phyloP scores from a whole-genome alignment of 2,888 invertebrate genomes.

The Tipula unca region DNA sequence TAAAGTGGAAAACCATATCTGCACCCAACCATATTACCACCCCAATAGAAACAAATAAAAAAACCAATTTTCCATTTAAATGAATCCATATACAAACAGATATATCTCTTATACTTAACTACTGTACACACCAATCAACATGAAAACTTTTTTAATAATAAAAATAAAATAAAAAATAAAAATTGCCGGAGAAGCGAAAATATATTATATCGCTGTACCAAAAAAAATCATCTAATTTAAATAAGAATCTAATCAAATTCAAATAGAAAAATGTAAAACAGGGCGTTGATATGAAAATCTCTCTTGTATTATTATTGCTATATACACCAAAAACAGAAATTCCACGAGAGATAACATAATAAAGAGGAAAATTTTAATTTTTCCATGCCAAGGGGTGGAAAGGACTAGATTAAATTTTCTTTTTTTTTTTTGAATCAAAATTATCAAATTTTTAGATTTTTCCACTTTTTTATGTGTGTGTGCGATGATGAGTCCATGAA shows the following conservation, averaged over 20 bases:
- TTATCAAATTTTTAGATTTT: constrained; percentile 14
- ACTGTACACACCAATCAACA: constrained; percentile 14
- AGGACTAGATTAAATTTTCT: constrained; percentile 1
- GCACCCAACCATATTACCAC: neutral
- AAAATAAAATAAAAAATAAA: constrained; percentile 8
- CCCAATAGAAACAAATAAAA: constrained; percentile 14
- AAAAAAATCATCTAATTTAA: constrained; percentile 21
- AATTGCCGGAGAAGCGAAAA: constrained; percentile 17
- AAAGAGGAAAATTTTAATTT: constrained; percentile 14
- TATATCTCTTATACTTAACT: neutral
- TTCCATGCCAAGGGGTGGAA: neutral
- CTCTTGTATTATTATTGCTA: constrained; percentile 18
- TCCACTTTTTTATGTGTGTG: neutral
- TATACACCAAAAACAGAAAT: constrained; percentile 8
- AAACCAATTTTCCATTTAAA: constrained; percentile 8
- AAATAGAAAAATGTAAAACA: constrained; percentile 21
- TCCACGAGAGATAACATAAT: constrained; percentile 14
- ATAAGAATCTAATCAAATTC: constrained; percentile 22
- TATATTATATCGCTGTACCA: neutral
- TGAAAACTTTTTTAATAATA: constrained; percentile 14
- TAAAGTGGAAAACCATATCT: constrained; percentile 14
- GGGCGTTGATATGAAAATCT: constrained; percentile 21
- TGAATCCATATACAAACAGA: constrained; percentile 8
- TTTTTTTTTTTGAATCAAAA: neutral
- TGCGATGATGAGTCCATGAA: neutral